These are phyloP conservation scores for Bicyclus anynana DNA, from an alignment of 1,140 invertebrate genomes.

Conservation along the genomic window DNA sequence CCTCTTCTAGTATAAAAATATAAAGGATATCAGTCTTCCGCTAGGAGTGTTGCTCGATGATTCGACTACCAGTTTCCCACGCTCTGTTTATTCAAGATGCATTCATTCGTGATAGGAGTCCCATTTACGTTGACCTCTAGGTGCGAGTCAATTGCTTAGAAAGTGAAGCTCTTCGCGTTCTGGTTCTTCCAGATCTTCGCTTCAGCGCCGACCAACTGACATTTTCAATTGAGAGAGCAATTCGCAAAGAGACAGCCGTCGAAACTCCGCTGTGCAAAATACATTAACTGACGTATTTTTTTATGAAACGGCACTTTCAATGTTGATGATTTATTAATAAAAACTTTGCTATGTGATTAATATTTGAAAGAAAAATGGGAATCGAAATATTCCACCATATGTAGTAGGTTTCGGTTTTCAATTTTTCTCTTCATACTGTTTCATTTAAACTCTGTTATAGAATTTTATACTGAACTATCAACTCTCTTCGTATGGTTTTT, in stretches of 20 bases:
- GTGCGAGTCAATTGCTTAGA: background rate
- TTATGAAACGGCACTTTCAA: too few species aligned
- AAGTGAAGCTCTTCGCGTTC: background rate
- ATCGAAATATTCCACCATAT: too few species aligned
- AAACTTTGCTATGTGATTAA: too few species aligned
- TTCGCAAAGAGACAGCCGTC: background rate
- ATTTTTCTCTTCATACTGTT: too few species aligned
- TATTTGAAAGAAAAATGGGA: too few species aligned
- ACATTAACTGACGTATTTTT: background rate
- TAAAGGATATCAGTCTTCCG: background rate
- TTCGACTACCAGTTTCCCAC: slow-evolving; percentile 1
- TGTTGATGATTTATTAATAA: too few species aligned
- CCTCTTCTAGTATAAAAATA: too few species aligned
- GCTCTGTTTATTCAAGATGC: slow-evolving; percentile 12
- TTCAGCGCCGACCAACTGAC: slow-evolving; percentile 19
- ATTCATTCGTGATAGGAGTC: slow-evolving; percentile 7
- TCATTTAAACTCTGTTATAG: too few species aligned
- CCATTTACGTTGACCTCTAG: slow-evolving; percentile 2
- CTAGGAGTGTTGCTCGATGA: background rate
- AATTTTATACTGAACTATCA: too few species aligned
- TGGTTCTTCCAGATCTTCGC: slow-evolving; percentile 13
- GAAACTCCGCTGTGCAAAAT: background rate
- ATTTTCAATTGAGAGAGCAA: slow-evolving; percentile 11
- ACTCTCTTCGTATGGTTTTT: too few species aligned
- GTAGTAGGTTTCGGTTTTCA: too few species aligned